Base-by-base conservation (phyloP, 2,113 vertebrate genomes). In the Marmota flaviventris region DNA sequence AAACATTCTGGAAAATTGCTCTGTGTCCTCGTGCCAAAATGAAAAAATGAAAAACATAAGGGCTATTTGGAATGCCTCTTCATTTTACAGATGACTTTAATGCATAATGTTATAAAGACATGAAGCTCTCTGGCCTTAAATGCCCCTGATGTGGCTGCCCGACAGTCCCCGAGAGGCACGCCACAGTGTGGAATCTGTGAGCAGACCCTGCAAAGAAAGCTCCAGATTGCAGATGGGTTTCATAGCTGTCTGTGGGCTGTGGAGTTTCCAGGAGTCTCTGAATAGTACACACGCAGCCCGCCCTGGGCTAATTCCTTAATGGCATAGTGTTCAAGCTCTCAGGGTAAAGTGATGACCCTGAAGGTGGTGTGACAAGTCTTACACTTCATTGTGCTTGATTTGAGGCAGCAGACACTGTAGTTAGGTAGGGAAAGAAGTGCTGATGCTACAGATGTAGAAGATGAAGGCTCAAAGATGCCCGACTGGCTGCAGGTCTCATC, bases 1-100 rank as follows among this genome's bases (percentile, higher is more conserved):
- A 98, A 98, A 98, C 3, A 14, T 97, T 98, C 96, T 98, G 98
- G 98, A 98, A 98, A 98, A 98, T 94, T 95, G 88, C 91, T 98
- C 96, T 78, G 69, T 86, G 39, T 88, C 91, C 2, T 84, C 1
- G 53, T 92, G 98, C 98, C 98, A 98, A 98, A 96, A 98, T 53
- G 94, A 98, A 98, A 98, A 98, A 98, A 97, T 96, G 93, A 95
- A 98, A 98, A 98, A 94, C 93, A 97, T 92, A 98, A 97, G 98
- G 97, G 96, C 98, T 98, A 98, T 98, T 98, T 98, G 96, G 96
- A 97, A 97, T 92, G 85, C 70, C 93, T 98, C 98, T 98, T 98
- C 98, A 98, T 98, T 96, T 97, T 98, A 98, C 98, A 98, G 97
- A 98, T 98, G 98, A 97, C 97, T 98, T 97, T 97, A 87, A 98